Evolutionary conservation across 2,797 vertebrate genomes (phyloP).

Genomic region (Typhlichthys subterraneus): DNA sequence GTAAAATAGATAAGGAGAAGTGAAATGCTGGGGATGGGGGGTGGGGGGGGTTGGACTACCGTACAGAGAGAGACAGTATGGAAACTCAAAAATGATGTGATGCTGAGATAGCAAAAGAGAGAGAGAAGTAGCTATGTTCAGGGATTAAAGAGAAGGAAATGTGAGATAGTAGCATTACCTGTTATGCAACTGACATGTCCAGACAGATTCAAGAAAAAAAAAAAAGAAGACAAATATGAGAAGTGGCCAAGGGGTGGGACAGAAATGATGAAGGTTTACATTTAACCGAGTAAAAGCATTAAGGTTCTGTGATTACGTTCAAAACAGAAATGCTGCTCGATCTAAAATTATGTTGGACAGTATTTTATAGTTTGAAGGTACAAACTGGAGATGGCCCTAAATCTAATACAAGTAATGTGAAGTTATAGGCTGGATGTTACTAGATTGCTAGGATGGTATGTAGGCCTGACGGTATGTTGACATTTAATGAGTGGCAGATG

Average conservation of each 20-base stretch:
- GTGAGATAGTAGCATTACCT: constrained; percentile 76
- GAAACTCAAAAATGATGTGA: constrained; percentile 6
- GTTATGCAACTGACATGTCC: constrained; percentile 83
- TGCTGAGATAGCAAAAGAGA: constrained; percentile 23
- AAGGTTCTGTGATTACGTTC: constrained; percentile 43
- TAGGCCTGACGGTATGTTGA: no score
- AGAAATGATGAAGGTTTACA: constrained; percentile 56
- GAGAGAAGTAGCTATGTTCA: constrained; percentile 35
- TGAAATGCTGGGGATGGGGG: constrained; percentile 13
- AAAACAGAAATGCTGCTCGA: constrained; percentile 35
- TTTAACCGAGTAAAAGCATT: constrained; percentile 63
- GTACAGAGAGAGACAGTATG: constrained; percentile 10
- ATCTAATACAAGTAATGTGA: constrained; percentile 9
- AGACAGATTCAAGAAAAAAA: constrained; percentile 73
- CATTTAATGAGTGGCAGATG: constrained; percentile 21
- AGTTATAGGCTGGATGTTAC: constrained; percentile 15
- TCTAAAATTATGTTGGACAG: constrained; percentile 30
- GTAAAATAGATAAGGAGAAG: constrained; percentile 46
- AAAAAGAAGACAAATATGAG: constrained; percentile 41
- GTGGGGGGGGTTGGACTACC: constrained; percentile 2
- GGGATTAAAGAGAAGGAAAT: constrained; percentile 45
- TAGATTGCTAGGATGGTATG: constrained; percentile 13
- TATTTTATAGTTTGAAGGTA: constrained; percentile 28
- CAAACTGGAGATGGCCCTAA: constrained; percentile 6
- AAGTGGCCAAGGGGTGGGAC: constrained; percentile 55